Base-by-base conservation (phyloP, 2,797 vertebrate species). In the Bryconaethiops microstoma region DNA sequence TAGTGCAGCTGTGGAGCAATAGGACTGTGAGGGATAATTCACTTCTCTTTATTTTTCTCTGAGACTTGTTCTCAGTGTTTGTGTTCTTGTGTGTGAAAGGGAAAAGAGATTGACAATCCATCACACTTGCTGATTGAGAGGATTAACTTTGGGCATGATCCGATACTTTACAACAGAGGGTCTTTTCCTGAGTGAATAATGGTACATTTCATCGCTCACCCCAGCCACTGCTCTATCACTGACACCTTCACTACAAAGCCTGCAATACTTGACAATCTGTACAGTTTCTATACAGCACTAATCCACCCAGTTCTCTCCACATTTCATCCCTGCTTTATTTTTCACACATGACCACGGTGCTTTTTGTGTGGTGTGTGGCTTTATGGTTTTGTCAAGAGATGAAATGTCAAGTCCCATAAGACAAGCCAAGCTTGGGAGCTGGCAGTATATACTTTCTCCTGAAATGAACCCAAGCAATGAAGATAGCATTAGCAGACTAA, bases 401-500 rank as follows among this genome's bases (percentile, higher is more conserved):
- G 52, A 78, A 62, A 76, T 65, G 79, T 81, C 76, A 79, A 40
- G 21, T 35, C 12, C 42, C 19, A 50, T 62, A 83, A 67, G 35
- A 75, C 76, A 57, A 71, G 77, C 69, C 54, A 77, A 80, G 52
- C 65, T 76, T 5, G 48, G 72, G 81, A 82, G 76, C 82, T 77
- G 55, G 25, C 78, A 79, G 71, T 79, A 77, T 79, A 76, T 87
- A 86, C 65, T 62, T 77, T 82, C 76, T 8, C 74, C 85, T 85
- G 87, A 88, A 88, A 88, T 88, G 88, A 88, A 88, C 90, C 89
- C 90, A 90, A 84, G 89, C 92, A 90, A 93, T 93, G 93, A 93
- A 90, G 86, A 88, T 81, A 55, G 80, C 90, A 93, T 95, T 94
- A 94, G 89, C 81, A 79, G 86, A 89, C 88, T 94, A 92, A 95